Evolutionary conservation across 2,113 vertebrate species (phyloP), one percentile per base, ranked within the genome.

Genomic region (Strigops habroptila): DNA sequence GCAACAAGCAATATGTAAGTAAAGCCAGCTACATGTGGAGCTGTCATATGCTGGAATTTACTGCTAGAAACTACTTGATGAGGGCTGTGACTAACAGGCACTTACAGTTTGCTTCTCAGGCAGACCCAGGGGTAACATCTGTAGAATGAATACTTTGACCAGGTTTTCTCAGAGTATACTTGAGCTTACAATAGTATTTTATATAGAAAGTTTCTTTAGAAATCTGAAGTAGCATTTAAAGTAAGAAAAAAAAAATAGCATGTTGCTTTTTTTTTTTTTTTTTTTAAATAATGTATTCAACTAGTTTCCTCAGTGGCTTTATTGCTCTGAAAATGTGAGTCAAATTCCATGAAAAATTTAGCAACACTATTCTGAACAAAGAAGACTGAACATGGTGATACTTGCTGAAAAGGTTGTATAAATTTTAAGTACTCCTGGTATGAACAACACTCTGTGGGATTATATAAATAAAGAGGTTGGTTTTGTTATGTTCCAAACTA

Each of bases 401-500:
- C 52, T 92, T 77, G 19, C 65, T 88, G 86, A 88, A 87, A 71
- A 90, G 14, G 12, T 57, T 78, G 33, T 67, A 65, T 91, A 70
- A 93, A 82, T 95, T 87, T 94, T 67, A 88, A 83, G 86, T 93
- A 30, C 30, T 69, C 43, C 60, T 91, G 28, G 33, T n/a, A 68
- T 59, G 55, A 88, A 49, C 41, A 82, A 75, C 28, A 89, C 23
- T 63, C 17, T n/a, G 14, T 90, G 44, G n/a, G 59, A 92, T 24
- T 74, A 88, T 74, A 88, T 78, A 92, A 95, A 88, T 86, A 74
- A 93, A 92, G 37, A 48, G 27, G 13, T 13, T 70, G 16, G 2
- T 18, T 93, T 97, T 95, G 46, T 90, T 90, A 63, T 82, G 60
- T 85, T 97, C 82, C 52, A 94, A 74, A 67, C 41, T 67, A 44